These are phyloP conservation scores for Balaeniceps rex DNA, from an alignment of 2,113 vertebrate species.

Conservation along the genomic window DNA sequence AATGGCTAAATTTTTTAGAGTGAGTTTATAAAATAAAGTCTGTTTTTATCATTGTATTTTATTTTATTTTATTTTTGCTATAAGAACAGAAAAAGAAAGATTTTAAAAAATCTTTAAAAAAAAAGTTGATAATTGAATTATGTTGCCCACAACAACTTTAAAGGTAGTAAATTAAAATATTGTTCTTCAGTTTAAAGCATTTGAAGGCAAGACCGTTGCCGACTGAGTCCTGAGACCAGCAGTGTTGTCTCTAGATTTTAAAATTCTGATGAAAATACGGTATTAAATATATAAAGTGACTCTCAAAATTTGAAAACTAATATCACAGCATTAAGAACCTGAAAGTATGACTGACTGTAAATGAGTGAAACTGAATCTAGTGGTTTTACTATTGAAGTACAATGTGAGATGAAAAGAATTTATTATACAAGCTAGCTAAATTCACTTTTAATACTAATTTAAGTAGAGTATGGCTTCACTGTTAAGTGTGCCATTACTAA, in stretches of 20 bases:
- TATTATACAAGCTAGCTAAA: background rate
- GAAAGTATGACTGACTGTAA: background rate
- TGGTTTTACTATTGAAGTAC: background rate
- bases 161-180: background rate
- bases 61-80: background rate
- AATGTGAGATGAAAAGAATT: background rate
- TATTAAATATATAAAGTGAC: background rate
- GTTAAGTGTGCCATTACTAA: background rate
- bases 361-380: background rate
- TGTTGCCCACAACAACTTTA: background rate
- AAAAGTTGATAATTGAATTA: background rate
- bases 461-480: background rate
- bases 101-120: background rate
- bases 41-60: background rate
- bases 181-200: background rate
- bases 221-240: background rate
- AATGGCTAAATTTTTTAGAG: constrained; percentile 91
- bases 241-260: background rate
- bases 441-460: background rate
- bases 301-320: background rate
- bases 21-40: constrained; percentile 70
- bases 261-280: background rate
- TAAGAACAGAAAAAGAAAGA: background rate
- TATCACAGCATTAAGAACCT: background rate
- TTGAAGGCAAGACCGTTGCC: background rate